Base-by-base conservation (phyloP, 92 coral and sea anemone species). In the Phymanthus crucifer region DNA sequence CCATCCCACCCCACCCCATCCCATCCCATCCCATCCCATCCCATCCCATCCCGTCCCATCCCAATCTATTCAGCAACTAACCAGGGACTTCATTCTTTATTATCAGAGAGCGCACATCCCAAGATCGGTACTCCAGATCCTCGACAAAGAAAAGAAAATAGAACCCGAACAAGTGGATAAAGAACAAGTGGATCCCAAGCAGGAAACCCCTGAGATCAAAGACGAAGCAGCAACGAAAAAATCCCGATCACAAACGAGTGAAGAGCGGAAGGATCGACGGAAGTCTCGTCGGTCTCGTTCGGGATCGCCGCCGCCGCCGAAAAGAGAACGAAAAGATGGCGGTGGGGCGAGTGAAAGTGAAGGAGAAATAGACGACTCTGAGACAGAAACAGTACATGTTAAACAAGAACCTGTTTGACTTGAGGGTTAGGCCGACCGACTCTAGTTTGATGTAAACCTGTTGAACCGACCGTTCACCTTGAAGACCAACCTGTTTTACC, bases 61-160 rank as follows among this genome's bases (percentile, higher is more conserved):
- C n/a, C n/a, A n/a, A n/a, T n/a, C n/a, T n/a, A n/a, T n/a, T n/a
- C n/a, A n/a, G n/a, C n/a, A n/a, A n/a, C n/a, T n/a, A n/a, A n/a
- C n/a, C n/a, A n/a, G n/a, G n/a, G n/a, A n/a, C 21, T 34, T 34
- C 12, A 23, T 24, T 66, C 21, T 45, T 52, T 2, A 33, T 84
- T 50, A 72, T 11, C 75, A 96, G 99, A 93, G 99, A 9, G 99
- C 99, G 8, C 97, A 90, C 47, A 91, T 96, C 37, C 99, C 99
- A 5, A 89, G 99, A 38, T 93, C 99, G 5, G 87, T 96, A 14
- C 88, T 96, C 17, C 99, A 90, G 75, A 93, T 96, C 69, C 82
- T 96, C 52, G 99, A 91, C 37, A 96, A 96, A 87, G 99, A 93
- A 67, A 93, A 94, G 81, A 93, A 93, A 91, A 64, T 85, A 27